phyloP scores from a whole-genome alignment of 1,140 invertebrate species.

The Branchinecta lynchi region DNA sequence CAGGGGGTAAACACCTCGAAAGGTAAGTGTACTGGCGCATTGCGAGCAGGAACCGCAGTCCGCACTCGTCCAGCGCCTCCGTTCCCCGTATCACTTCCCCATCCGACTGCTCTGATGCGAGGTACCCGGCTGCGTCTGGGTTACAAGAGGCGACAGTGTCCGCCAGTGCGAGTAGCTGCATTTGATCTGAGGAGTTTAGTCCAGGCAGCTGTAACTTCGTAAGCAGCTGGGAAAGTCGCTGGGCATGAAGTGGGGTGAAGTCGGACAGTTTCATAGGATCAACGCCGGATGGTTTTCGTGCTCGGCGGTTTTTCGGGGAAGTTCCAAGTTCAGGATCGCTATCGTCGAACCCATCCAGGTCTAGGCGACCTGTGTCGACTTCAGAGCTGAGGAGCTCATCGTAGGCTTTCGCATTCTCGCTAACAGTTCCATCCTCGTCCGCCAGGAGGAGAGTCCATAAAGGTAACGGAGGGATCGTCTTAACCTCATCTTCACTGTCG shows the following conservation, averaged over 20 bases:
- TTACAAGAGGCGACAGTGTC: slow-evolving; percentile 79
- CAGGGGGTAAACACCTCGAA: slow-evolving; percentile 70
- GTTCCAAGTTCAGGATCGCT: slow-evolving; percentile 17
- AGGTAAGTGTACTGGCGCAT: slow-evolving; percentile 97
- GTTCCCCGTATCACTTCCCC: not conserved
- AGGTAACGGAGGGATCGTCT: slow-evolving; percentile 87
- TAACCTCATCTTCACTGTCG: slow-evolving; percentile 54
- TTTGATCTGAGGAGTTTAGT: slow-evolving; percentile 91
- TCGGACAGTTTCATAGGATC: slow-evolving; percentile 21
- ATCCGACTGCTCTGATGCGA: not conserved
- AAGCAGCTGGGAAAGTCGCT: slow-evolving; percentile 56
- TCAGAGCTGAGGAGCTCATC: slow-evolving; percentile 24
- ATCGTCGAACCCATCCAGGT: slow-evolving; percentile 22
- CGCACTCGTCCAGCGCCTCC: slow-evolving; percentile 93
- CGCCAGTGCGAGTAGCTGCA: slow-evolving; percentile 92
- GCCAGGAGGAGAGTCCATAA: slow-evolving; percentile 87
- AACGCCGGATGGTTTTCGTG: slow-evolving; percentile 29
- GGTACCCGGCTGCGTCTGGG: slow-evolving; percentile 17
- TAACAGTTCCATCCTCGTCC: slow-evolving; percentile 35
- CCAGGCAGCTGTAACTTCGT: slow-evolving; percentile 94
- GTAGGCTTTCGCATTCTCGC: slow-evolving; percentile 21
- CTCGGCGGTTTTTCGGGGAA: slow-evolving; percentile 23
- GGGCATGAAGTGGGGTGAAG: slow-evolving; percentile 25
- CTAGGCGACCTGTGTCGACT: slow-evolving; percentile 22
- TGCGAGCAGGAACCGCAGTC: slow-evolving; percentile 81